A percentile compares a stretch with the other conserved stretches of the same genome.
These are phyloP conservation scores for Condylostylus longicornis DNA, from an alignment of 1,140 invertebrate species.

Conservation along the genomic window DNA sequence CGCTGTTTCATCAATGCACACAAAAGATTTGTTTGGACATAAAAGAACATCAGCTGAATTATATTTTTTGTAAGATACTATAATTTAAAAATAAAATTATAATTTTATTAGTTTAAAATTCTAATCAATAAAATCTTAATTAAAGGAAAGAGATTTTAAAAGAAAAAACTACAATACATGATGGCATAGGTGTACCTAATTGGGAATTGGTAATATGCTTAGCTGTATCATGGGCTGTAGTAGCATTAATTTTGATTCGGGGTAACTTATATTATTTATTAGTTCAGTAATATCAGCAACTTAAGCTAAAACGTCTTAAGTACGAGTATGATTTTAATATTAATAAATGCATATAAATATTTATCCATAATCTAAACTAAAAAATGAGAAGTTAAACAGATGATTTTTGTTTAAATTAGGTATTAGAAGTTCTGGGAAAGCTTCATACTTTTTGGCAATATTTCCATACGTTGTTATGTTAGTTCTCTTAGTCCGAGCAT, in stretches of 20 bases:
- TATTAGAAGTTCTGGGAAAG: slow-evolving; percentile 47
- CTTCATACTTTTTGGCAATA: slow-evolving; percentile 53
- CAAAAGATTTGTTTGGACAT: no score
- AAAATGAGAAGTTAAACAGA: neutral
- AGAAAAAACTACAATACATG: slow-evolving; percentile 41
- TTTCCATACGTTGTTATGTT: slow-evolving; percentile 61
- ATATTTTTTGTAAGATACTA: slow-evolving; percentile 33
- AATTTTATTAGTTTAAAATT: neutral
- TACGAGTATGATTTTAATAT: neutral
- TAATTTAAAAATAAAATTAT: neutral
- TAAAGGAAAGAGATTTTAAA: slow-evolving; percentile 39
- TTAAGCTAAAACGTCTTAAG: neutral
- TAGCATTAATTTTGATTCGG: slow-evolving; percentile 48
- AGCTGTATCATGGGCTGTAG: slow-evolving; percentile 50
- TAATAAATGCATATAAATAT: neutral
- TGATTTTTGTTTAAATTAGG: slow-evolving; percentile 24
- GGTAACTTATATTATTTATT: slow-evolving; percentile 9
- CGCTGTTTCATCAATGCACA: neutral
- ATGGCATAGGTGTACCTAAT: slow-evolving; percentile 44
- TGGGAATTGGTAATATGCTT: slow-evolving; percentile 53
- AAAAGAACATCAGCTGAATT: slow-evolving; percentile 32
- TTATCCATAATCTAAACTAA: neutral
- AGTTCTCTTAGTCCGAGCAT: slow-evolving; percentile 44
- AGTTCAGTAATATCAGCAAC: neutral
- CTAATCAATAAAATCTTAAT: neutral